Evolutionary conservation across 2,797 vertebrate genomes (phyloP).

Genomic region (Loris lydekkerianus): DNA sequence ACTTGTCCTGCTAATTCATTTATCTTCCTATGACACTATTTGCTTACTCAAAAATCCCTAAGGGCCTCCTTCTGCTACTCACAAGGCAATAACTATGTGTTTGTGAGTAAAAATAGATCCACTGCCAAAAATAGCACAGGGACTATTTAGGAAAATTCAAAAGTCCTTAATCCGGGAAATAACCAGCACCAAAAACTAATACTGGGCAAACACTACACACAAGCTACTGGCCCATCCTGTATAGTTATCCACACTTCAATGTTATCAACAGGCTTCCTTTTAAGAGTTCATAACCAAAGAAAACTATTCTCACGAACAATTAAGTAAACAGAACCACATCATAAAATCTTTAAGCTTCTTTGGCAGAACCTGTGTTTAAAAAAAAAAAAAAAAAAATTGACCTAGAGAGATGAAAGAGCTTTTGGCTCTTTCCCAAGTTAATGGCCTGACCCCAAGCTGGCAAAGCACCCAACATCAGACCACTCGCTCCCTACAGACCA

Average conservation of each 20-base stretch:
- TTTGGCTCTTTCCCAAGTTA: neutral
- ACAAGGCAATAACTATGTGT: conserved; percentile 72
- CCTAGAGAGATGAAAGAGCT: neutral
- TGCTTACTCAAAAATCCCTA: conserved; percentile 69
- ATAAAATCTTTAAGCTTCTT: conserved; percentile 14
- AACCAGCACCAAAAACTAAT: conserved; percentile 50
- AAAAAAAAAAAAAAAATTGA: neutral
- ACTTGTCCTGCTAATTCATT: conserved; percentile 9
- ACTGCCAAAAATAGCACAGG: conserved; percentile 73
- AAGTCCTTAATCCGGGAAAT: conserved; percentile 72
- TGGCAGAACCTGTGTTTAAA: neutral
- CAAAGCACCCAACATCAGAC: neutral
- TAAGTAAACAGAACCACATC: neutral
- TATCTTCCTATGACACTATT: conserved; percentile 68
- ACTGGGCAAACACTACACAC: conserved; percentile 18
- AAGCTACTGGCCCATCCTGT: neutral
- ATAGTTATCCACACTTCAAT: neutral
- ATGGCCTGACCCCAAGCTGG: neutral
- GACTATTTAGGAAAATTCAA: conserved; percentile 74
- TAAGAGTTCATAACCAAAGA: neutral
- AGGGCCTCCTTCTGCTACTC: conserved; percentile 68
- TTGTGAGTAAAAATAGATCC: conserved; percentile 76
- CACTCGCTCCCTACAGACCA: neutral
- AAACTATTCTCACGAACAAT: neutral
- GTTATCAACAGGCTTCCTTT: neutral